These are phyloP conservation scores for Volucella inflata DNA, from an alignment of 2,888 invertebrate genomes.

Conservation along the genomic window DNA sequence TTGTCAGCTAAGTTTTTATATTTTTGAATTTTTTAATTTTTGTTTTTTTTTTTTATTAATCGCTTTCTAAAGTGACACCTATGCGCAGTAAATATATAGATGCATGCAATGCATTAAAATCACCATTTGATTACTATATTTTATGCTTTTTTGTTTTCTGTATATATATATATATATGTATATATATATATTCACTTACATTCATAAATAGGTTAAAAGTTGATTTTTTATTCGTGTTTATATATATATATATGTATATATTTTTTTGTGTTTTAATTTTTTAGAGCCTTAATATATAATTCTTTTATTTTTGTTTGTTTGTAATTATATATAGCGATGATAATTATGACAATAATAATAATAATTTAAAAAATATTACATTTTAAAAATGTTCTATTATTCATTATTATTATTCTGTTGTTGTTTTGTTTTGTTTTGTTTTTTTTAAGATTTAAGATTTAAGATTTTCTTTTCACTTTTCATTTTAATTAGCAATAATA, in stretches of 20 bases:
- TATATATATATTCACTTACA: slow-evolving; percentile 53
- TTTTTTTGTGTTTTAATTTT: slow-evolving; percentile 42
- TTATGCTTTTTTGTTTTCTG: slow-evolving; percentile 25
- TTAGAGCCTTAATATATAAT: slow-evolving; percentile 65
- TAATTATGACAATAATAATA: slow-evolving; percentile 66
- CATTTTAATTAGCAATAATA: slow-evolving; percentile 65
- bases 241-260: slow-evolving; percentile 40
- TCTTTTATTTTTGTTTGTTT: slow-evolving; percentile 6
- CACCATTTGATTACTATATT: slow-evolving; percentile 53
- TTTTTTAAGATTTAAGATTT: not conserved
- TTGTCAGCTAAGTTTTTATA: slow-evolving; percentile 60
- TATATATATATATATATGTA: not conserved
- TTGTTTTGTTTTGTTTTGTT: slow-evolving; percentile 57
- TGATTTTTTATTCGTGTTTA: slow-evolving; percentile 58
- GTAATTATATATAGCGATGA: slow-evolving; percentile 61
- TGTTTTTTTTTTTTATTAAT: slow-evolving; percentile 41
- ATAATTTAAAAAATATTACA: slow-evolving; percentile 69
- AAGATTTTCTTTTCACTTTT: not conserved
- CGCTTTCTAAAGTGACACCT: slow-evolving; percentile 61
- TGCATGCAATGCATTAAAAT: slow-evolving; percentile 72
- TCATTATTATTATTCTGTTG: slow-evolving; percentile 51
- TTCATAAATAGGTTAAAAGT: slow-evolving; percentile 74
- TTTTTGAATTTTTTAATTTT: slow-evolving; percentile 59
- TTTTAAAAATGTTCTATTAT: slow-evolving; percentile 69
- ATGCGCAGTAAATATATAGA: slow-evolving; percentile 66